Percentiles rank a stretch among this genome's conserved stretches.
phyloP scores from a whole-genome alignment of 2,888 invertebrate genomes.

The Camponotus fellah region DNA sequence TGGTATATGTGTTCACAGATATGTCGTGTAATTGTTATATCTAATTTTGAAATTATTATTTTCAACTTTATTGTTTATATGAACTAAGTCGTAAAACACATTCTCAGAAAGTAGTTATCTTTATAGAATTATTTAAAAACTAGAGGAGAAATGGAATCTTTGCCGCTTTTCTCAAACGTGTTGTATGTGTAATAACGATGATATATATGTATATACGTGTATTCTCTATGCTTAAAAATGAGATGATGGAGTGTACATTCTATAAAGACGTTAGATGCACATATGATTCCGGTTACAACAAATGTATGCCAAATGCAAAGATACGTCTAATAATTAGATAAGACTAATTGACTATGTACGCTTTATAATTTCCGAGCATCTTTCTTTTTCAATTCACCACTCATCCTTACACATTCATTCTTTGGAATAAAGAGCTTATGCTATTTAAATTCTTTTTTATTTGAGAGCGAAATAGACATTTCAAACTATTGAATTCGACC shows the following conservation, averaged over 20 bases:
- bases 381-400: neutral
- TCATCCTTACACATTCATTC: neutral
- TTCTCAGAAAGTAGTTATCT: neutral
- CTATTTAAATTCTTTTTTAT: neutral
- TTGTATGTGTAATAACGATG: neutral
- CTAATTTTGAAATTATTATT: constrained; percentile 14
- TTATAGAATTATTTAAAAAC: neutral
- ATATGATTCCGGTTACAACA: neutral
- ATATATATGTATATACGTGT: neutral
- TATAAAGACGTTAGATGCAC: neutral
- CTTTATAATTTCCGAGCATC: neutral
- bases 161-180: neutral
- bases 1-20: neutral
- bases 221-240: neutral
- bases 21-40: constrained; percentile 17
- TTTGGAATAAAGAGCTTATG: constrained; percentile 12
- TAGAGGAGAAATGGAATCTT: neutral
- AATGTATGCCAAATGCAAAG: neutral
- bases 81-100: neutral
- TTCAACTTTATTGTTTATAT: constrained; percentile 1
- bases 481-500: neutral
- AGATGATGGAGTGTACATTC: neutral
- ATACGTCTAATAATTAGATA: constrained; percentile 5
- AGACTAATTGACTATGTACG: neutral
- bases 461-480: neutral